Percentiles rank a stretch among this genome's conserved stretches.
Evolutionary conservation across 2,113 vertebrate species (phyloP).

Genomic region (Python bivittatus): DNA sequence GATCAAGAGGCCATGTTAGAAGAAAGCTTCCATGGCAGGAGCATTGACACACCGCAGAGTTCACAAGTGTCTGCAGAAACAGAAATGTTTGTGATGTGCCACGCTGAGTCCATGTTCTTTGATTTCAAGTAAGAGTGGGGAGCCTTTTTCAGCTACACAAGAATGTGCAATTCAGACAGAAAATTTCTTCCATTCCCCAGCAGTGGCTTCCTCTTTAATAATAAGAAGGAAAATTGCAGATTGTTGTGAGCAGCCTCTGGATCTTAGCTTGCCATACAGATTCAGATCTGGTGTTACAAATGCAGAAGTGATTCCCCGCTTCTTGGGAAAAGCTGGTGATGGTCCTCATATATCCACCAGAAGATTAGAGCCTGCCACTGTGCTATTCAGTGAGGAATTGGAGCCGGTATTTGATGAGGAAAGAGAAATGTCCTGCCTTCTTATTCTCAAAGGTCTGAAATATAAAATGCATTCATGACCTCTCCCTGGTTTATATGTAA

Average conservation of each 20-base stretch:
- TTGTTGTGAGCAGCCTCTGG: conserved; percentile 35
- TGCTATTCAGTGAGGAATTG: background rate
- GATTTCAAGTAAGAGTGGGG: background rate
- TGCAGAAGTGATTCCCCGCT: conserved; percentile 18
- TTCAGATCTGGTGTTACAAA: conserved; percentile 12
- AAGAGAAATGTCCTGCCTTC: background rate
- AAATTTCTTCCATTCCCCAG: conserved; percentile 29
- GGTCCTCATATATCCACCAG: conserved; percentile 1
- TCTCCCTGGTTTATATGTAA: background rate
- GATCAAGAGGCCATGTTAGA: background rate
- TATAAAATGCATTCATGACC: conserved; percentile 25
- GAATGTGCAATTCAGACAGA: background rate
- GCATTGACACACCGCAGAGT: background rate
- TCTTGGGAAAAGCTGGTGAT: background rate
- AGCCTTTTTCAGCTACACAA: background rate
- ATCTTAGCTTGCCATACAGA: conserved; percentile 49
- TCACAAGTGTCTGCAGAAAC: conserved; percentile 1
- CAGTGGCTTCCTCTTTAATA: background rate
- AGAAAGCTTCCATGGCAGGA: background rate
- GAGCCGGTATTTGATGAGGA: background rate
- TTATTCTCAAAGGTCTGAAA: conserved; percentile 16
- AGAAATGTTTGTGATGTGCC: background rate
- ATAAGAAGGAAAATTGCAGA: background rate
- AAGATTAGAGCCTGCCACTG: conserved; percentile 3
- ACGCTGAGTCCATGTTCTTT: background rate